These are phyloP conservation scores for Trichonephila clavata DNA, from an alignment of 1,140 invertebrate species.

Conservation along the genomic window DNA sequence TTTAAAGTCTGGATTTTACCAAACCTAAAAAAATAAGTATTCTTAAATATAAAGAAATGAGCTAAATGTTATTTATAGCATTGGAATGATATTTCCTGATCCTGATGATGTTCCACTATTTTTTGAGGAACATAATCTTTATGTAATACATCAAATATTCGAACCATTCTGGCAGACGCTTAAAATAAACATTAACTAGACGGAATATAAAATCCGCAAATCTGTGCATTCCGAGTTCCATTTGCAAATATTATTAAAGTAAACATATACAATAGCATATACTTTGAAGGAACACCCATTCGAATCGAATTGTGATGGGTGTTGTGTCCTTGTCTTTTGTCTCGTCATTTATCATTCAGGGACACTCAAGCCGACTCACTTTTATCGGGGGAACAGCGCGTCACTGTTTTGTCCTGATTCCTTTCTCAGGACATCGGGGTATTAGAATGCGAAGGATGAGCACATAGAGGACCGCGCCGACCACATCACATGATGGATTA, in stretches of 20 bases:
- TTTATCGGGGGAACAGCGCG: neutral
- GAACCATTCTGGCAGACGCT: too few species aligned
- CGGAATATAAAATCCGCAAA: too few species aligned
- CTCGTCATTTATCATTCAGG: slow-evolving; percentile 2
- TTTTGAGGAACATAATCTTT: too few species aligned
- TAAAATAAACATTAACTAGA: too few species aligned
- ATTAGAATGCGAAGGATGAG: slow-evolving; percentile 40
- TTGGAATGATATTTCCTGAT: too few species aligned
- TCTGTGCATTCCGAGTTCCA: neutral
- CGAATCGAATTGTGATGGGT: neutral
- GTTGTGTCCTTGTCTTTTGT: slow-evolving; percentile 8
- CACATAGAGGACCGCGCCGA: slow-evolving; percentile 8
- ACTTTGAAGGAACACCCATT: too few species aligned
- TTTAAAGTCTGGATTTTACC: too few species aligned
- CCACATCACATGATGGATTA: slow-evolving; percentile 53
- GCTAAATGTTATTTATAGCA: too few species aligned
- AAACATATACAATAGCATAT: neutral
- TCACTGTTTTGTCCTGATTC: slow-evolving; percentile 45
- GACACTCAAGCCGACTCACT: neutral
- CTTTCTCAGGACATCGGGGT: slow-evolving; percentile 2
- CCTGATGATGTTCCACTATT: too few species aligned
- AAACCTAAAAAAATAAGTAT: too few species aligned
- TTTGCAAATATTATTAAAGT: neutral
- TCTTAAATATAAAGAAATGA: too few species aligned
- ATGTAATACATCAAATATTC: too few species aligned